Base-by-base conservation (phyloP, 2,113 vertebrate species). In the Acanthisitta chloris region DNA sequence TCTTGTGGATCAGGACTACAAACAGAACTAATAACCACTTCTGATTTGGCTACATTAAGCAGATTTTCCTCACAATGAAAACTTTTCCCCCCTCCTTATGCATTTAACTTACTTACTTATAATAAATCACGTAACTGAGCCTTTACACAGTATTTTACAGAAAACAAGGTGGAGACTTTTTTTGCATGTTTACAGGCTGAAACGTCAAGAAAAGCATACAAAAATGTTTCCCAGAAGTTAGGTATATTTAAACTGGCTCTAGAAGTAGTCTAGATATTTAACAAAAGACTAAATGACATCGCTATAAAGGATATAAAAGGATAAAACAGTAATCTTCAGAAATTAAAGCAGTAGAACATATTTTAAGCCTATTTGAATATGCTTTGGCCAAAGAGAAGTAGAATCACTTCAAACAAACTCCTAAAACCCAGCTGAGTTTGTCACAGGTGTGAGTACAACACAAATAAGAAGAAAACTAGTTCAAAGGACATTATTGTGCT, bases 111-210 rank as follows among this genome's bases (percentile, higher is more conserved):
- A 54, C 76, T 34, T 72, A 52, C 28, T 81, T 78, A 4, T 2
- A 70, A 72, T 24, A 83, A 67, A 70, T 70, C 40, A 51, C 4
- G 5, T 16, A 77, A 54, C 17, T 42, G 10, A 81, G 14, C 16
- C 61, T 71, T 65, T 46, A 49, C 14, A 76, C 4, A 46, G 20
- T 49, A 43, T 49, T 67, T 72, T 49, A 80, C 9, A 55, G 14
- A 86, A 25, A 5, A 85, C 34, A 78, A 57, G 8, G 6, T 1
- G 2, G 12, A 12, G 7, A 5, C 2, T 0, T 9, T 48, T 42
- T 76, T 51, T 29, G 10, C 11, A 5, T 21, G 6, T 45, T 61
- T 36, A 69, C 12, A 40, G 24, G 3, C 54, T 43, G 66, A 69
- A 70, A 25, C 17, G 36, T 33, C 9, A 66, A 36, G 38, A 28